Evolutionary conservation across 2,797 vertebrate genomes (phyloP).

Genomic region (Jordanella pulchra): DNA sequence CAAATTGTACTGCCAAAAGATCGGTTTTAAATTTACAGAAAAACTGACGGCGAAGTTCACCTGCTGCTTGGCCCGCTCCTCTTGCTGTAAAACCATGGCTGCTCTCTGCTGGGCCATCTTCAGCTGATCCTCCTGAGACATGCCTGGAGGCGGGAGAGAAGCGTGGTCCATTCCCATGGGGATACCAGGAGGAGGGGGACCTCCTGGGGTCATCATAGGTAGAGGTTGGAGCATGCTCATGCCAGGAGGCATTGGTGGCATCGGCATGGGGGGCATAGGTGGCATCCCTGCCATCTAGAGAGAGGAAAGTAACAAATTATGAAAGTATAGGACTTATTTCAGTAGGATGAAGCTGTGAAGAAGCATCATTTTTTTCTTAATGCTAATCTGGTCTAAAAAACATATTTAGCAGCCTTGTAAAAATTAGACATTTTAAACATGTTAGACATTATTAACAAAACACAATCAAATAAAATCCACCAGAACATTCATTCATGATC

Average conservation of each 20-base stretch:
- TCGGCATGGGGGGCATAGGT: conserved; percentile 82
- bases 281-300: conserved; percentile 75
- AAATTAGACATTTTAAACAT: not conserved
- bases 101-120: conserved; percentile 88
- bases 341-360: not conserved
- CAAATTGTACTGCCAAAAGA: too few relatives aligned
- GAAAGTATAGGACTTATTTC: not conserved
- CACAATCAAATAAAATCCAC: not conserved
- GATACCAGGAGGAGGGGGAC: conserved; percentile 81
- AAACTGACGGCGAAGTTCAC: conserved; percentile 27
- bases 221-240: conserved; percentile 86
- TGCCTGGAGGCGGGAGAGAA: conserved; percentile 74
- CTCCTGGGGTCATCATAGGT: conserved; percentile 81
- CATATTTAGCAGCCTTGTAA: too few relatives aligned
- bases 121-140: conserved; percentile 86
- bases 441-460: too few relatives aligned
- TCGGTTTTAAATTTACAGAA: not conserved
- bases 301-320: not conserved
- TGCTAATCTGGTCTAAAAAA: too few relatives aligned
- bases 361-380: not conserved
- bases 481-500: not conserved
- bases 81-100: conserved; percentile 86
- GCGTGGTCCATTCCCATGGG: conserved; percentile 81
- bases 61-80: conserved; percentile 82
- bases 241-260: conserved; percentile 77